Evolutionary conservation across 2,113 vertebrate species (phyloP), one percentile per base, ranked within the genome.

Genomic region (Corythornis cristatus): DNA sequence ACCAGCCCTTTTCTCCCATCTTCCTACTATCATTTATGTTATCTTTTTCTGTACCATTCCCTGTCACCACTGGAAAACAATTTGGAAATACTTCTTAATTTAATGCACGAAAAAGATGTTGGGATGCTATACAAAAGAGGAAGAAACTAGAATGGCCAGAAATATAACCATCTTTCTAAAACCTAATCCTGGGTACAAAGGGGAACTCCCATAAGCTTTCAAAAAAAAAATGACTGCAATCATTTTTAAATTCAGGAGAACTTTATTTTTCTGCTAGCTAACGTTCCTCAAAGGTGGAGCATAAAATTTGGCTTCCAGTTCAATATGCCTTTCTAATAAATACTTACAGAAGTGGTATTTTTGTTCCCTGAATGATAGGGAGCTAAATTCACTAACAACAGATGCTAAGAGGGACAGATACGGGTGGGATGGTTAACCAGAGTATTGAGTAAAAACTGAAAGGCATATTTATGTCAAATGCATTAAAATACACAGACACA

Each of bases 211-310:
- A 25, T 70, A 88, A 91, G 56, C 75, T 73, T 89, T 29, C 37
- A 9, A 84, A 53, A 35, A 35, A 83, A 89, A 90, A 84, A 89
- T 19, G 45, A 88, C 0, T 48, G 20, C 22, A 72, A n/a, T 77
- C 0, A 66, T 78, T 90, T 88, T 79, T 94, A 92, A 92, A 93
- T 73, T 81, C 53, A 51, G 9, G 18, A 86, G 42, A 31, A 79
- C 79, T 94, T 88, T 79, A 83, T 84, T 94, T 91, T 57, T 77
- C 66, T 92, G 33, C 35, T 50, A 61, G 50, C 50, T 87, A 83
- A 71, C 22, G 42, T n/a, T 74, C 17, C 33, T 84, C 3, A 3
- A 72, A 89, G 37, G 19, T 50, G 6, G 26, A 79, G 45, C 37
- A 81, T 57, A 81, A 86, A 28, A 61, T 72, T 45, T 71, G 45